Base-by-base conservation (phyloP, 2,113 vertebrate genomes). In the Alethe diademata region DNA sequence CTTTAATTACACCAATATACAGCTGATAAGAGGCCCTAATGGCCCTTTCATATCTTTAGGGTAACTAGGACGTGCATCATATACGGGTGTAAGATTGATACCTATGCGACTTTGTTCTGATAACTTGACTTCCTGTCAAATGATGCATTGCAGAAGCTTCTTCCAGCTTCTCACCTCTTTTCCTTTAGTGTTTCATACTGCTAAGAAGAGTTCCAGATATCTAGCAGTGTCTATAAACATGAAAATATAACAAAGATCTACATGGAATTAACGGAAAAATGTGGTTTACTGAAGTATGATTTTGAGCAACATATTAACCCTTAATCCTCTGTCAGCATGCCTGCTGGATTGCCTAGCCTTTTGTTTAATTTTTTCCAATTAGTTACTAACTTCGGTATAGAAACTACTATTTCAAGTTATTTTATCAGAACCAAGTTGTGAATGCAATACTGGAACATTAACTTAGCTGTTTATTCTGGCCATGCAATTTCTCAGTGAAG, bases 1-100 rank as follows among this genome's bases (percentile, higher is more conserved):
- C 98, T 98, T 98, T 99, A 99, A 99, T 99, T 98, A 99, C 98
- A 97, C 96, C 97, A 97, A 98, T 98, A 98, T 97, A 97, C 97
- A 97, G 97, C 97, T 97, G 99, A 99, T 99, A 99, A 99, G 98
- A 97, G 97, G 96, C 97, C 97, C 97, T 99, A 99, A 99, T 99
- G 98, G 98, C 97, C 97, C 97, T 98, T 98, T 98, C 98, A 97
- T 99, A 99, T 99, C 99, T 98, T 96, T 94, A 85, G 90, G 95
- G 98, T 97, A 98, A 97, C 98, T 98, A 97, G 97, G 97, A 97
- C 35, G 48, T 97, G 94, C 87, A 97, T 98, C 97, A 97, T 98
- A 97, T 97, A 97, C 97, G 98, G 97, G 82, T 97, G 95, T 95
- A 97, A 97, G 98, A 98, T 97, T 96, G 97, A 98, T 99, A 98